Base-by-base conservation (phyloP, 2,888 invertebrate genomes). In the Sylvicola fuscatus region DNA sequence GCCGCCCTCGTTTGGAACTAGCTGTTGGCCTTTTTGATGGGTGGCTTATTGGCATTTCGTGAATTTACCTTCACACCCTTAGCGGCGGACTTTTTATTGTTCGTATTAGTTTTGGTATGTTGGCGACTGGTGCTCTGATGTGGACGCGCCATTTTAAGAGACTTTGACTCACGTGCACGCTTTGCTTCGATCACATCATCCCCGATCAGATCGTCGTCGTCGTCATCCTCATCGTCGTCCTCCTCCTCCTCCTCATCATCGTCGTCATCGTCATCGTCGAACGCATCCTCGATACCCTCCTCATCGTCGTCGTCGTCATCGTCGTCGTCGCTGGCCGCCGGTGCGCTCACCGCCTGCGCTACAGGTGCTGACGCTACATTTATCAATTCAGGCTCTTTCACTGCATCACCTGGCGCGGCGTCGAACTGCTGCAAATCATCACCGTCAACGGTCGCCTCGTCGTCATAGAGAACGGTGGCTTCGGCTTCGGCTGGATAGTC, bases 101-200 rank as follows among this genome's bases (percentile, higher is more conserved):
- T 21, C 21, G 21, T 21, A 21, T 21, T 21, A 21, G 21, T 21
- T 21, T 21, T 21, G 21, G 8, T 21, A 21, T 21, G 21, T 6
- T 21, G 21, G 14, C 30, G 14, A 13, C 12, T 13, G 5, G 13
- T 30, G 14, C 12, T 4, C 12, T 12, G 30, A 14, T 30, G 30
- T 30, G 21, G 21, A 21, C 8, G 21, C 4, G 21, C 21, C 21
- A 8, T 21, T 51, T 65, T 64, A 56, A 61, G 55, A 55, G 71
- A 70, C 72, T 77, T 80, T 52, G 79, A 82, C 83, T 83, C 81
- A 82, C 83, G 82, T 80, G 82, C 68, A 65, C 65, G 63, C 58
- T 71, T 70, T 48, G 73, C 71, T 58, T 67, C 71, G 51, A 71
- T 66, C 51, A 70, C 64, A 50, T 62, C 61, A 37, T 66, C 62